phyloP scores from a whole-genome alignment of 1,140 invertebrate genomes.

The Papilio polyxenes region DNA sequence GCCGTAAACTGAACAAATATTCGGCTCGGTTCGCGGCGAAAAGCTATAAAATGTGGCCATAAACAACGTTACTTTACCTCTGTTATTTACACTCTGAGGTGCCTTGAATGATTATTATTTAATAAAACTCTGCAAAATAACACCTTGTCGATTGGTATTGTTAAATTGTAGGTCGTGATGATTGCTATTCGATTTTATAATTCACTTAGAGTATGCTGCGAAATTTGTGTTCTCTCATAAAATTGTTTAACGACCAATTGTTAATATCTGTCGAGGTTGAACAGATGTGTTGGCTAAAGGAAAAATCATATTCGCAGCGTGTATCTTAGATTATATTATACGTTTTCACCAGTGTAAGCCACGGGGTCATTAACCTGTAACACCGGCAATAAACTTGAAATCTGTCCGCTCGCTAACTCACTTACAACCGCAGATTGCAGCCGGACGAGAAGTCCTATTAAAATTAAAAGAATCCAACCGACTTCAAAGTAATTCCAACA shows the following conservation, averaged over 20 bases:
- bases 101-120: neutral
- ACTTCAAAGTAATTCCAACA: neutral
- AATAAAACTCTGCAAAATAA: neutral
- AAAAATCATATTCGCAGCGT: too few relatives aligned
- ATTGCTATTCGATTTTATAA: constrained; percentile 15
- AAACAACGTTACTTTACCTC: constrained; percentile 15
- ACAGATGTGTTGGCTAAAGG: too few relatives aligned
- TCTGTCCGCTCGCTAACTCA: neutral
- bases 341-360: neutral
- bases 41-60: constrained; percentile 19
- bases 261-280: neutral
- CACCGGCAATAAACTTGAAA: neutral
- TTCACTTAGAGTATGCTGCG: neutral
- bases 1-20: constrained; percentile 29
- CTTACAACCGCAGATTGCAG: constrained; percentile 21
- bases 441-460: neutral
- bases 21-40: neutral
- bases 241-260: neutral
- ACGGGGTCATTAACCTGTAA: constrained; percentile 1
- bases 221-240: neutral
- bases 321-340: too few relatives aligned
- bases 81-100: neutral
- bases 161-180: neutral
- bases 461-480: constrained; percentile 21
- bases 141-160: constrained; percentile 1